These are phyloP conservation scores for Muntiacus reevesi DNA, from an alignment of 2,113 vertebrate species.

Conservation along the genomic window DNA sequence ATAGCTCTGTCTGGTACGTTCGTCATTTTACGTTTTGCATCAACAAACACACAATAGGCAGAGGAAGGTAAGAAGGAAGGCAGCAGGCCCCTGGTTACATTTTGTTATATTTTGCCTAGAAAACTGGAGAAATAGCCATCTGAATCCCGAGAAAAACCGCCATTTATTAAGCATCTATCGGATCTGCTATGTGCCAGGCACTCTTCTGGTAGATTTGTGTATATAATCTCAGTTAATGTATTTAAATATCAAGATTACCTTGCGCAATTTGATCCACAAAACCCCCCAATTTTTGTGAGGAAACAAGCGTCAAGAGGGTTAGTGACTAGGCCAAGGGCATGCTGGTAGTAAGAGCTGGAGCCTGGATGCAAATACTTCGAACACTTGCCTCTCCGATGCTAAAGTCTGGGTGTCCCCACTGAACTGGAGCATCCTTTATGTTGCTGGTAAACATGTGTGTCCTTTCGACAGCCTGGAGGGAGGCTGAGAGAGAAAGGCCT, in stretches of 20 bases:
- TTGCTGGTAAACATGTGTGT: not conserved
- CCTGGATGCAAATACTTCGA: not conserved
- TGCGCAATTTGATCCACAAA: not conserved
- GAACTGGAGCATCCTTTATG: not conserved
- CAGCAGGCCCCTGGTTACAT: no score
- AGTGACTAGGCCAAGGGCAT: not conserved
- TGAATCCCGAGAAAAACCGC: rapidly evolving
- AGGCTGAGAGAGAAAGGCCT: not conserved
- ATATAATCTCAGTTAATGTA: not conserved
- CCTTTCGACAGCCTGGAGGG: not conserved
- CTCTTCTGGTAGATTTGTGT: not conserved
- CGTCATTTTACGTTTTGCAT: not conserved
- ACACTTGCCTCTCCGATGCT: not conserved
- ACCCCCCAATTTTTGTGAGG: not conserved
- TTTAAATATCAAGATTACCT: not conserved
- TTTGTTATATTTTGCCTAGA: not conserved
- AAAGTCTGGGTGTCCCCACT: not conserved
- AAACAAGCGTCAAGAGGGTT: not conserved
- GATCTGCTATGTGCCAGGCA: not conserved
- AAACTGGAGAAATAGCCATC: not conserved
- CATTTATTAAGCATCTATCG: not conserved
- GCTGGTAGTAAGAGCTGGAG: not conserved
- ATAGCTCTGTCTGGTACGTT: not conserved
- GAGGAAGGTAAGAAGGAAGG: not conserved
- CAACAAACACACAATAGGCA: not conserved